Conservation (phyloP, 2,113 vertebrate species). For the Campylorhamphus procurvoides region DNA sequence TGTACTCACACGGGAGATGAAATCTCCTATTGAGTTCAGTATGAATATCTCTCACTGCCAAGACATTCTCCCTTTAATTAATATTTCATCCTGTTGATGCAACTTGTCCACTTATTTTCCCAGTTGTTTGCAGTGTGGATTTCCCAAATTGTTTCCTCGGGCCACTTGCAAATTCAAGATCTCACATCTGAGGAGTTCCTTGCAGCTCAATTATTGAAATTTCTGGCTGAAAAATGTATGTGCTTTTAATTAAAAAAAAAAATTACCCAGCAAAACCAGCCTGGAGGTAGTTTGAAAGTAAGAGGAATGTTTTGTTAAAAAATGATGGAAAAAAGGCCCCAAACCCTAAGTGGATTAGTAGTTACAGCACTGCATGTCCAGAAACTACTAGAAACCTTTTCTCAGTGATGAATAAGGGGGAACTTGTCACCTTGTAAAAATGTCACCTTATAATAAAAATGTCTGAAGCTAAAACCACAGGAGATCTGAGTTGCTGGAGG, state of each 20-base stretch:
- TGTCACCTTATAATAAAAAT: background rate
- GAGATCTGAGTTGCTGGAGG: background rate
- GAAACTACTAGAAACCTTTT: background rate
- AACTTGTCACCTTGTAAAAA: background rate
- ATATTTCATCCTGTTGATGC: conserved; percentile 50
- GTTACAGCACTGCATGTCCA: background rate
- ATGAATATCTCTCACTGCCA: background rate
- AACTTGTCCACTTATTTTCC: conserved; percentile 58
- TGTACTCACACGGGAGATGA: background rate
- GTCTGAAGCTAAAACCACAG: background rate
- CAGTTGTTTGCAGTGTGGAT: conserved; percentile 39
- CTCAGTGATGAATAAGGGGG: background rate
- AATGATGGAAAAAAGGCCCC: background rate
- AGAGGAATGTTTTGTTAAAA: background rate
- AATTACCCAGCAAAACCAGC: background rate
- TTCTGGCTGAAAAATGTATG: conserved; percentile 52
- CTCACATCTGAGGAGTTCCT: conserved; percentile 24
- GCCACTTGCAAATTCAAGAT: conserved; percentile 11
- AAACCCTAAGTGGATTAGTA: background rate
- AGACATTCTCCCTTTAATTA: conserved; percentile 35
- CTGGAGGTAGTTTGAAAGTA: background rate
- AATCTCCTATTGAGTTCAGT: background rate
- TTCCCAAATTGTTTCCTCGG: conserved; percentile 50
- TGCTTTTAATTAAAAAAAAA: conserved; percentile 28
- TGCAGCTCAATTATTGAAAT: conserved; percentile 49